phyloP scores from a whole-genome alignment of 2,797 vertebrate species.

The Phoxinus dragarum region DNA sequence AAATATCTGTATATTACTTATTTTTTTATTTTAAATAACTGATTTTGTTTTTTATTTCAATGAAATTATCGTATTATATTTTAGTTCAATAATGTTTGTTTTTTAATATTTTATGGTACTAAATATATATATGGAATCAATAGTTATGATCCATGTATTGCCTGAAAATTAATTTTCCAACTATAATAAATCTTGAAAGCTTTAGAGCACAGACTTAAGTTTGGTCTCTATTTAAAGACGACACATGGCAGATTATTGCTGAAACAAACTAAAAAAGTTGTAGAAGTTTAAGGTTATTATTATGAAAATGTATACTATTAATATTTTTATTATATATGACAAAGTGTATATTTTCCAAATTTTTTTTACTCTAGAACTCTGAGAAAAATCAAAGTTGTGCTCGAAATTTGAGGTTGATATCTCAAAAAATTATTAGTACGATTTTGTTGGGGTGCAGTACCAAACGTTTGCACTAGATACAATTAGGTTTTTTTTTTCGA shows the following conservation, averaged over 20 bases:
- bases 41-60: neutral
- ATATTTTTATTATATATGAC: too few relatives aligned
- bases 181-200: neutral
- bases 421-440: neutral
- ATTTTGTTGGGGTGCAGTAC: neutral
- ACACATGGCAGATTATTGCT: neutral
- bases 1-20: too few relatives aligned
- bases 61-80: neutral
- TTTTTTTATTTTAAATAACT: neutral
- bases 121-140: neutral
- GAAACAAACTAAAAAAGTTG: neutral
- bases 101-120: neutral
- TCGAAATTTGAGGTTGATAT: neutral
- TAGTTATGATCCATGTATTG: neutral
- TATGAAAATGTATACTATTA: neutral
- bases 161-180: neutral
- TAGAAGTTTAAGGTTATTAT: neutral
- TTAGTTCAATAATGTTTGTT: neutral
- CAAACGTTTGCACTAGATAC: neutral
- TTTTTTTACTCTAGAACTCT: neutral
- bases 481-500: neutral
- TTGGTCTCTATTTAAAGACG: neutral
- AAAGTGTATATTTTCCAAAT: neutral
- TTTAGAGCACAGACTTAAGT: neutral
- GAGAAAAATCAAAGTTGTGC: neutral